Evolutionary conservation across 2,888 invertebrate species (phyloP).

Genomic region (Macaria liturata): DNA sequence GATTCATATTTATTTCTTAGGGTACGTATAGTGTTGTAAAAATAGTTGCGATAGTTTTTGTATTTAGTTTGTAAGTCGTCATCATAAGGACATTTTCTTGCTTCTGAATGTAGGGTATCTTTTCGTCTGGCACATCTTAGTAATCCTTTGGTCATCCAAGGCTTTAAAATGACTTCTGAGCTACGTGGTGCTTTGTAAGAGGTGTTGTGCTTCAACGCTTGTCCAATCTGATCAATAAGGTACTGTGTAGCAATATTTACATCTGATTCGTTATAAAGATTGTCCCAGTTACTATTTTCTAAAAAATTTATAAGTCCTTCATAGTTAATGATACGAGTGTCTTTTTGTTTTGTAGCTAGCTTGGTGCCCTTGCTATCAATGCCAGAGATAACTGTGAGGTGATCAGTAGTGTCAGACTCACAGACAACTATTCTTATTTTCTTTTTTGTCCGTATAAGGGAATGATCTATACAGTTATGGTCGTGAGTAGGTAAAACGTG

Average conservation of each 20-base stretch:
- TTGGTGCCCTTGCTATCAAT: background rate
- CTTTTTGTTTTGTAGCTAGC: background rate
- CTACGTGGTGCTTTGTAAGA: background rate
- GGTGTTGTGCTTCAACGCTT: background rate
- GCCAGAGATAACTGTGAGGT: background rate
- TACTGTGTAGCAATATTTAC: background rate
- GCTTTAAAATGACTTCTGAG: background rate
- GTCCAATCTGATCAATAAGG: background rate
- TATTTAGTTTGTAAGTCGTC: background rate
- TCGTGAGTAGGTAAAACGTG: background rate
- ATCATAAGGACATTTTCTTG: background rate
- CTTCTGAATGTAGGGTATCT: background rate
- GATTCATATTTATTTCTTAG: conserved; percentile 3
- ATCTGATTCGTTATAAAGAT: background rate
- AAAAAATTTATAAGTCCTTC: background rate
- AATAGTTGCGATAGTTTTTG: conserved; percentile 1
- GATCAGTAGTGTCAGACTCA: background rate
- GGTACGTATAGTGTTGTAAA: background rate
- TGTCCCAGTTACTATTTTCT: background rate
- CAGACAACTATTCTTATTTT: background rate
- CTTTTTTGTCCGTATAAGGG: background rate
- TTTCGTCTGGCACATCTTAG: background rate
- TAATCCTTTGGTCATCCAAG: background rate
- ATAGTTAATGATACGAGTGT: background rate
- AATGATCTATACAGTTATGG: background rate